Percentiles rank a stretch among this genome's conserved stretches.
Conservation (phyloP, 1,140 invertebrate species). For the Calephelis nemesis region DNA sequence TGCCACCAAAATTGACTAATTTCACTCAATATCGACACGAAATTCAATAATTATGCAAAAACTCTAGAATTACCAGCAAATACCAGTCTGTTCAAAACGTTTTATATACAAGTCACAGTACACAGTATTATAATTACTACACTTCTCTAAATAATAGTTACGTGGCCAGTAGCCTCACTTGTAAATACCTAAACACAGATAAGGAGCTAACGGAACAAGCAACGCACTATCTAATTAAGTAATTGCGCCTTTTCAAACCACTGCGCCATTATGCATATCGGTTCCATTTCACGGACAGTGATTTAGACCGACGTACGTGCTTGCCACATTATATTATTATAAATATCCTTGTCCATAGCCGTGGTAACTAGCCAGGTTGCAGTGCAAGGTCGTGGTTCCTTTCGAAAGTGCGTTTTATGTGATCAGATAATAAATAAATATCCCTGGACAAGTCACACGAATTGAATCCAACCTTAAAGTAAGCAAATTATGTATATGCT, state of each 20-base stretch:
- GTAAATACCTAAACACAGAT: conserved; percentile 20
- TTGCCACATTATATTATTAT: conserved; percentile 4
- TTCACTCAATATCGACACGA: too few relatives aligned
- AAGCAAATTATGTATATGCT: too few relatives aligned
- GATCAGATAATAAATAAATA: too few relatives aligned
- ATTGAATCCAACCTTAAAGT: too few relatives aligned
- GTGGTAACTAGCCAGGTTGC: conserved; percentile 5
- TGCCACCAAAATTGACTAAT: too few relatives aligned
- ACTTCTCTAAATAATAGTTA: conserved; percentile 7
- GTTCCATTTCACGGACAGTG: conserved; percentile 36
- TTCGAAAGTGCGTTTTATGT: background rate
- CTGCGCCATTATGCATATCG: conserved; percentile 31
- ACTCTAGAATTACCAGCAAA: too few relatives aligned
- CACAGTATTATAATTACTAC: background rate
- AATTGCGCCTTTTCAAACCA: conserved; percentile 33
- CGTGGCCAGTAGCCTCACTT: conserved; percentile 7
- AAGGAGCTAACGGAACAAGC: conserved; percentile 21
- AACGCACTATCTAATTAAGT: conserved; percentile 26
- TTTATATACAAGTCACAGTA: background rate
- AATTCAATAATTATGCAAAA: too few relatives aligned
- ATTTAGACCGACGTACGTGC: conserved; percentile 32
- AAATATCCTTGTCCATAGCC: conserved; percentile 9
- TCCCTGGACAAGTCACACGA: too few relatives aligned
- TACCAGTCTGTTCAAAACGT: too few relatives aligned
- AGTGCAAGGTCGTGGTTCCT: background rate